Conservation (phyloP, 2,113 vertebrate species). For the Urocynchramus pylzowi region DNA sequence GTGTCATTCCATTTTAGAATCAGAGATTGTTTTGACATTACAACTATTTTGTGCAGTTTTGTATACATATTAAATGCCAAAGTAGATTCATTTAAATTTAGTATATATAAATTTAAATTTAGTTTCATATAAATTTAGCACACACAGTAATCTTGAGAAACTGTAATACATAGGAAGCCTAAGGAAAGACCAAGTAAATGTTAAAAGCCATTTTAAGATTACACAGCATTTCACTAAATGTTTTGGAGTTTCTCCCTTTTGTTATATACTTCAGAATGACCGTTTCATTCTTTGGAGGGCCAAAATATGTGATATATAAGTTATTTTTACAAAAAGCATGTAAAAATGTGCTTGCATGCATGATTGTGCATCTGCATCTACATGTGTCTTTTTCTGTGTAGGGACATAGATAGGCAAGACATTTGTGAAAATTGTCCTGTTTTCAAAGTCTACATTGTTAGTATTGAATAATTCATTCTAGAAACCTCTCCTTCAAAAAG, state of each 20-base stretch:
- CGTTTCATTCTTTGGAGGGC: not conserved
- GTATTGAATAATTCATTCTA: constrained; percentile 3
- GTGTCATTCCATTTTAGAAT: not conserved
- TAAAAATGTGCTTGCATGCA: not conserved
- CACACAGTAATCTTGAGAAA: not conserved
- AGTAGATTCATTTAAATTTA: not conserved
- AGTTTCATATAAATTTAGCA: not conserved
- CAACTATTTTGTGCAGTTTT: not conserved
- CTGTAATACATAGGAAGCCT: not conserved
- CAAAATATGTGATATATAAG: not conserved
- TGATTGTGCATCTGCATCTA: not conserved
- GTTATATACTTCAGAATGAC: not conserved
- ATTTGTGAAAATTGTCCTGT: not conserved
- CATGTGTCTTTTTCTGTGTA: not conserved
- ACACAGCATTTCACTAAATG: not conserved
- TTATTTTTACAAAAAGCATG: not conserved
- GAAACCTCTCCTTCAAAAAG: not conserved
- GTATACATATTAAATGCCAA: not conserved
- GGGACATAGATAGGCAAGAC: not conserved
- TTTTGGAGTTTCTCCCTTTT: not conserved
- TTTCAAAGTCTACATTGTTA: not conserved
- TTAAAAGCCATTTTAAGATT: not conserved
- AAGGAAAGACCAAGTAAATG: not conserved
- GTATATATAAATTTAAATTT: not conserved
- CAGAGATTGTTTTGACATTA: not conserved